A percentile compares a stretch with the other conserved stretches of the same genome.
phyloP scores from a whole-genome alignment of 2,888 invertebrate genomes.

The Sphaeridia pumilis region DNA sequence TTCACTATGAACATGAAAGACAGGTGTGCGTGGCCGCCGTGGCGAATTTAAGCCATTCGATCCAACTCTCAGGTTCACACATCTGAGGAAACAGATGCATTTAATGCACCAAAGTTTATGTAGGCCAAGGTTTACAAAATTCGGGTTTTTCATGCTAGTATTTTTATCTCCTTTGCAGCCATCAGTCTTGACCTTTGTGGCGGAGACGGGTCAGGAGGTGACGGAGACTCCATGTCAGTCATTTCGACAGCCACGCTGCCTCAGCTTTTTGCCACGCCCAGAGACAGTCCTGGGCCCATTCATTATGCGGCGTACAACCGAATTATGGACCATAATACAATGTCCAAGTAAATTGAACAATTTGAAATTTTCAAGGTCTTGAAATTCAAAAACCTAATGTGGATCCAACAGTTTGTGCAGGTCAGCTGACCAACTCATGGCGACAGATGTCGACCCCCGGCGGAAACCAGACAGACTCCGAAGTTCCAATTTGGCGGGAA shows the following conservation, averaged over 20 bases:
- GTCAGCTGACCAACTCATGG: conserved; percentile 63
- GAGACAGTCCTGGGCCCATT: conserved; percentile 34
- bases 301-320: conserved; percentile 31
- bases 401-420: conserved; percentile 39
- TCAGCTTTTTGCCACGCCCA: conserved; percentile 34
- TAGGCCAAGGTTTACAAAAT: too few species aligned
- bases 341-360: conserved; percentile 43
- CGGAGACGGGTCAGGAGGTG: conserved; percentile 35
- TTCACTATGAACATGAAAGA: too few species aligned
- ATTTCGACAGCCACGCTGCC: conserved; percentile 48
- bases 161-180: conserved; percentile 17
- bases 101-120: too few species aligned
- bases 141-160: background rate
- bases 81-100: too few species aligned
- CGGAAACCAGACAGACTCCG: conserved; percentile 36
- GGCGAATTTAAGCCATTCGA: too few species aligned
- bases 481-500: conserved; percentile 30
- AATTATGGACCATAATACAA: conserved; percentile 55
- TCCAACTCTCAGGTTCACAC: too few species aligned
- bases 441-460: conserved; percentile 46
- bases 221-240: conserved; percentile 36
- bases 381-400: background rate
- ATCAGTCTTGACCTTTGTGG: conserved; percentile 35
- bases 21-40: too few species aligned
- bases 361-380: background rate